Evolutionary conservation across 2,797 vertebrate genomes (phyloP), one percentile per base, ranked within the genome.

Genomic region (Scarus forsteni): DNA sequence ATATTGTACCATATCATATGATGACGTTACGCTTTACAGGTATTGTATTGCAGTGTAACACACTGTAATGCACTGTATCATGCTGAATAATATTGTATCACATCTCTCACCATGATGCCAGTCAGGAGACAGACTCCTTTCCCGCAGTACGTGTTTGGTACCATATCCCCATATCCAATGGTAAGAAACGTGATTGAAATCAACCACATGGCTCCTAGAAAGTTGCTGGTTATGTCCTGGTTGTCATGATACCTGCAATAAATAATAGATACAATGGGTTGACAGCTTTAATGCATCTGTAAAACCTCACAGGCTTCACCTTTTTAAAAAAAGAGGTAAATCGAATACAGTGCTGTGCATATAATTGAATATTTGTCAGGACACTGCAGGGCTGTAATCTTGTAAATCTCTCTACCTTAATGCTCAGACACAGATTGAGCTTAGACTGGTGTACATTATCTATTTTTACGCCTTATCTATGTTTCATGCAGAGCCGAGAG

Each of bases 101-200:
- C 39, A 52, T 54, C 50, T 89, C 97, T 97, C 90, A 99, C 98
- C 98, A 99, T 99, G 70, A 99, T 99, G 93, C 98, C 98, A 79
- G 98, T 99, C 72, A 99, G 96, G 86, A 99, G 96, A 88, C 98
- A 99, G 85, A 99, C 98, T 87, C 98, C 98, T 95, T 99, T 99
- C 69, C 98, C 98, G 94, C 98, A 99, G 94, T 99, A 99, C n/a
- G 98, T 99, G 92, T 99, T 97, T 70, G 98, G 98, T 90, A 99
- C 98, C 98, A 99, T 99, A 89, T 99, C 98, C 75, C 98, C 98
- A 75, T 99, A 99, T 81, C 98, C 98, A 88, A 99, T 99, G 73
- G 98, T 99, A 77, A 99, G 95, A 95, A 99, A 99, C 76, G 98
- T 99, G 94, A 99, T 99, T 88, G 98, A 99, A 94, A 99, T 99